Conservation (phyloP, 2,113 vertebrate genomes). For the Candoia aspera region DNA sequence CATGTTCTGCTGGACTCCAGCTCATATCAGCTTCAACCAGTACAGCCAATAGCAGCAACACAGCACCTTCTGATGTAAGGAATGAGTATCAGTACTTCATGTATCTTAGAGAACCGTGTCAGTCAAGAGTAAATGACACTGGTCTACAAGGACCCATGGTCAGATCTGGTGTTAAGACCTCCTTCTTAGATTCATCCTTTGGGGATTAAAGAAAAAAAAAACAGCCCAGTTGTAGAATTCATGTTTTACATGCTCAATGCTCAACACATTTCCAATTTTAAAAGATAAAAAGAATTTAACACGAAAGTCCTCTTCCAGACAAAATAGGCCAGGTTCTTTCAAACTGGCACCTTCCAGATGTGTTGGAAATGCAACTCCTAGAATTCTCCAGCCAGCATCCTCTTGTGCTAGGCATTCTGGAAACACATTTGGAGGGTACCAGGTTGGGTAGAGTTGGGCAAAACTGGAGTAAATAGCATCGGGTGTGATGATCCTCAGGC, state of each 20-base stretch:
- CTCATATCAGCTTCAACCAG: not conserved
- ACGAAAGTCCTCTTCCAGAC: not conserved
- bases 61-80: not conserved
- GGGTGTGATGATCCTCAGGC: not conserved
- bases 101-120: not conserved
- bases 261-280: not conserved
- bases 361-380: not conserved
- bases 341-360: not conserved
- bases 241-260: not conserved
- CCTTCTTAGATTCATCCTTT: not conserved
- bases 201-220: not conserved
- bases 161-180: not conserved
- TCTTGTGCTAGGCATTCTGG: not conserved
- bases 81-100: not conserved
- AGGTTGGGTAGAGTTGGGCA: not conserved
- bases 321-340: not conserved
- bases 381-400: not conserved
- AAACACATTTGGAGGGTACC: not conserved
- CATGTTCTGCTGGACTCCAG: not conserved
- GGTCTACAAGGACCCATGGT: not conserved
- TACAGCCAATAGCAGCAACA: not conserved
- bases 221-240: not conserved
- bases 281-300: not conserved
- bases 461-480: not conserved
- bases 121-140: not conserved